Conservation (phyloP, 2,797 vertebrate genomes). For the Urophycis tenuis region DNA sequence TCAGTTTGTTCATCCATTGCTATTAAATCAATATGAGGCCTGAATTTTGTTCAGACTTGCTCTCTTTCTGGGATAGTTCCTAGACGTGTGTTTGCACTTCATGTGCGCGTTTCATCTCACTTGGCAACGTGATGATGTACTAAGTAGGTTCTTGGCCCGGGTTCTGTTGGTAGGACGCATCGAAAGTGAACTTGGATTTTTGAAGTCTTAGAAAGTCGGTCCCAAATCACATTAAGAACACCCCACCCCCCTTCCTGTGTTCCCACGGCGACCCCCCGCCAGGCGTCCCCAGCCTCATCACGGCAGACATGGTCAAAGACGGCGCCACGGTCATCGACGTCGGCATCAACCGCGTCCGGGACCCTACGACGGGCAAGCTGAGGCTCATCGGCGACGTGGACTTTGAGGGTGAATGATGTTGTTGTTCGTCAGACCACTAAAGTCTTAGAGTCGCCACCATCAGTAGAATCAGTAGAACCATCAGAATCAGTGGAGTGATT, state of each 20-base stretch:
- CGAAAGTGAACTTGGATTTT: no score
- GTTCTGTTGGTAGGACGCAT: neutral
- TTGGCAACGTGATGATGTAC: neutral
- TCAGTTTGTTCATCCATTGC: conserved; percentile 7
- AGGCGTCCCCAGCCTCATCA: conserved; percentile 88
- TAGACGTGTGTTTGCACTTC: conserved; percentile 2
- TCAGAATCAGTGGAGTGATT: neutral
- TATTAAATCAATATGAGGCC: neutral
- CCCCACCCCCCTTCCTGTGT: neutral
- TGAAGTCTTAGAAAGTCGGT: neutral
- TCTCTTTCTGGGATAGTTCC: neutral
- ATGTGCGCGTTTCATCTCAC: neutral
- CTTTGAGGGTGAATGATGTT: conserved; percentile 78
- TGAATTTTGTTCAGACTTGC: conserved; percentile 17
- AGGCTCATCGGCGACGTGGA: conserved; percentile 87
- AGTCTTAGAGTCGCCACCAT: no score
- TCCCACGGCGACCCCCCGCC: neutral
- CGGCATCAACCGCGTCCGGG: conserved; percentile 82
- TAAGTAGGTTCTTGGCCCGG: neutral
- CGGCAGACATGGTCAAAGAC: conserved; percentile 87
- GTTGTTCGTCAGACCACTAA: neutral
- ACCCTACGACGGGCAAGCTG: conserved; percentile 76
- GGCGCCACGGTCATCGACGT: conserved; percentile 88
- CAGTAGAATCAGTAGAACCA: neutral
- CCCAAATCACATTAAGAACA: neutral